Base-by-base conservation (phyloP, 2,113 vertebrate genomes). In the Rhagologus leucostigma region DNA sequence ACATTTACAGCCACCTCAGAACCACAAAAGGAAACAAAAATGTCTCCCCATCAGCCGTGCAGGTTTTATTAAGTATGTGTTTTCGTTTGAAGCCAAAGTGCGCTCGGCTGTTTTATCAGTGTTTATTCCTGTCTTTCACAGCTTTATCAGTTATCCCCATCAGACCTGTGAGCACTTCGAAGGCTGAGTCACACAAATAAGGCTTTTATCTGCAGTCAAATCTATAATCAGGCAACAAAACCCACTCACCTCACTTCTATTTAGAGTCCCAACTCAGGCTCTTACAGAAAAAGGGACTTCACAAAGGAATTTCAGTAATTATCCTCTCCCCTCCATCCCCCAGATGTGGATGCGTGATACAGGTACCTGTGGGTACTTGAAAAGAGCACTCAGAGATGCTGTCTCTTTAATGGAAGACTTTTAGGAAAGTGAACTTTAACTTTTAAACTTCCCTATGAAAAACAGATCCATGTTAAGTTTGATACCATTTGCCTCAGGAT, bases 401-500 rank as follows among this genome's bases (percentile, higher is more conserved):
- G 15, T 70, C 84, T 64, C 76, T 85, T 94, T 95, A 95, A 96
- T 67, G 65, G 82, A 81, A 80, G 86, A 77, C 91, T 96, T 94
- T 73, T 69, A 93, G 87, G 89, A 86, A 95, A 92, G 77, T 84
- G 89, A 95, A 97, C 92, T 97, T 96, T 94, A 96, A 93, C 93
- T 94, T 97, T 87, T 85, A 85, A 41, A 75, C 82, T 89, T 90
- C 93, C 90, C 96, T 55, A 67, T 97, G 95, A 96, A 95, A 96
- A 97, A 86, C 91, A 95, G 96, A 95, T 91, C 83, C 91, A 96
- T 70, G 88, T 95, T 96, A 90, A 97, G 91, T 97, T 97, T 97
- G 97, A 97, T 97, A 94, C 94, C 90, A 46, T 96, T 97, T 95
- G 95, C 96, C 97, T 98, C 90, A 16, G 93, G 93, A 97, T 94